Conservation (phyloP, 2,797 vertebrate species). For the Anabacerthia variegaticeps region DNA sequence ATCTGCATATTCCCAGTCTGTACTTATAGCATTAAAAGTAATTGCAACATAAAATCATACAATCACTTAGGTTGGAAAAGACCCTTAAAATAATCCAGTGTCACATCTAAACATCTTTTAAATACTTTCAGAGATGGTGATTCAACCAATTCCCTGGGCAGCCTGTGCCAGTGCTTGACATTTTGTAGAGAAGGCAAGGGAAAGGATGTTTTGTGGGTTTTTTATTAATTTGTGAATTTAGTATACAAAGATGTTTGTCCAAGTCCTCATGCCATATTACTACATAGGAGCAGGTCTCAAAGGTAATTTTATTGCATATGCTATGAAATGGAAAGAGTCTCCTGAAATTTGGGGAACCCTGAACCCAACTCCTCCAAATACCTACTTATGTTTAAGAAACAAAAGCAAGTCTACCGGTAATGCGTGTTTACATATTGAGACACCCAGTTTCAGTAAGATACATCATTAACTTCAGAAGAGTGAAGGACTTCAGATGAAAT, state of each 20-base stretch:
- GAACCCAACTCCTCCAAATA: neutral
- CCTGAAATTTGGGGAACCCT: neutral
- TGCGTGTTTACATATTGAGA: neutral
- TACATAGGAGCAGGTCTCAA: neutral
- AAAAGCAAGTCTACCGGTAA: neutral
- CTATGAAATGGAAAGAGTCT: neutral
- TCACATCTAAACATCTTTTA: neutral
- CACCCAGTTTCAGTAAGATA: neutral
- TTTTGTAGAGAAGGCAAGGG: neutral
- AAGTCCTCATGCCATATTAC: neutral
- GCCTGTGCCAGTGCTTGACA: neutral
- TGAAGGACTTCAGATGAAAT: neutral
- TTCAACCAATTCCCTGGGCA: neutral
- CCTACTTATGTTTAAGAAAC: neutral
- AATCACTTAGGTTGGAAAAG: neutral
- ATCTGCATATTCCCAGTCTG: neutral
- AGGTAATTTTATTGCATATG: neutral
- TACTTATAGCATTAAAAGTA: neutral
- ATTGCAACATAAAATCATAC: neutral
- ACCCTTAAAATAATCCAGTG: neutral
- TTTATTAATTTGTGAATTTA: neutral
- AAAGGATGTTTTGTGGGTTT: neutral
- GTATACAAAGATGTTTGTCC: neutral
- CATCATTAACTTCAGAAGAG: neutral
- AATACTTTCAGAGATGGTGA: neutral